These are phyloP conservation scores for Pterobdella sp. DNA, from an alignment of 2,888 invertebrate species.

Conservation along the genomic window DNA sequence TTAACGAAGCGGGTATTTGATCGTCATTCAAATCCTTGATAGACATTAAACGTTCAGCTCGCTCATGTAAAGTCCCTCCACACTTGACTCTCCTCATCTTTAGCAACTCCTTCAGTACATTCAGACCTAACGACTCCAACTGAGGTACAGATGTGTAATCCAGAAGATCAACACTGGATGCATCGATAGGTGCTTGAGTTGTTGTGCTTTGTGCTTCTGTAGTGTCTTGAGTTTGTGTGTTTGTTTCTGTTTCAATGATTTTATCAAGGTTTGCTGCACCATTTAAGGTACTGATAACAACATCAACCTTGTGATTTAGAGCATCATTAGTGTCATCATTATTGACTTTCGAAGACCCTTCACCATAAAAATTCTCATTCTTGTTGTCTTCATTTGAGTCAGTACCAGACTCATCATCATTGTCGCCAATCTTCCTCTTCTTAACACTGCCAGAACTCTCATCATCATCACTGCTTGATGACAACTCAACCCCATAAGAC, in stretches of 20 bases:
- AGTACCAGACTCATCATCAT: not conserved
- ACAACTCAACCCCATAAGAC: not conserved
- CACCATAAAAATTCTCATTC: not conserved
- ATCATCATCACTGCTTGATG: conserved; percentile 10
- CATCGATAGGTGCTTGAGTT: not conserved
- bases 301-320: not conserved
- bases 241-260: not conserved
- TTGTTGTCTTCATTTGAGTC: not conserved
- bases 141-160: conserved; percentile 37
- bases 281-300: not conserved
- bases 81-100: conserved; percentile 53
- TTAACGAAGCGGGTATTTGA: conserved; percentile 45
- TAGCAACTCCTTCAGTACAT: conserved; percentile 49
- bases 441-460: not conserved
- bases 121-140: conserved; percentile 50
- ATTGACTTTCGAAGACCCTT: not conserved
- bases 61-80: conserved; percentile 53
- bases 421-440: not conserved
- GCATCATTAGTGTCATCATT: not conserved
- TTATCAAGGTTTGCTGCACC: not conserved
- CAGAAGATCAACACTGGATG: conserved; percentile 39
- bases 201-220: not conserved
- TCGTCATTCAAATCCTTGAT: conserved; percentile 47
- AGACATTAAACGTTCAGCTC: conserved; percentile 52
- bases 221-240: not conserved